phyloP scores from a whole-genome alignment of 2,888 invertebrate species.

The Chymomyza fuscimana region DNA sequence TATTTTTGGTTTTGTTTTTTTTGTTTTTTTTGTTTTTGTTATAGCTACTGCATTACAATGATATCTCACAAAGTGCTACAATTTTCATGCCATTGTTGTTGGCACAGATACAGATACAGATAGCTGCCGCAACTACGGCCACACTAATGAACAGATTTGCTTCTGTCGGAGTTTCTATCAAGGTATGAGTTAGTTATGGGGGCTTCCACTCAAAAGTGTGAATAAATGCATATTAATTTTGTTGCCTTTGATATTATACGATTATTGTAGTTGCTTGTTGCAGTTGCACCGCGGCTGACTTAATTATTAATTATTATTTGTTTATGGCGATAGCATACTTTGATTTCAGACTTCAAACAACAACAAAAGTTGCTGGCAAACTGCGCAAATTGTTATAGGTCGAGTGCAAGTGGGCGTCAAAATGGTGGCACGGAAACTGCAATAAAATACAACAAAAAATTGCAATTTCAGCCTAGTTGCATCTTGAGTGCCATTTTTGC shows the following conservation, averaged over 20 bases:
- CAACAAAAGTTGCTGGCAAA: background rate
- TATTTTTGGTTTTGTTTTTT: conserved; percentile 6
- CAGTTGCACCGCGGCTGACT: conserved; percentile 8
- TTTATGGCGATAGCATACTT: conserved; percentile 2
- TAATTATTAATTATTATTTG: conserved; percentile 47
- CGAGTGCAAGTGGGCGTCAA: background rate
- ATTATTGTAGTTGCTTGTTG: background rate
- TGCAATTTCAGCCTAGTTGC: background rate
- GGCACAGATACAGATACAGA: conserved; percentile 26
- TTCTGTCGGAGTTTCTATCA: background rate
- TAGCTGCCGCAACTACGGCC: background rate
- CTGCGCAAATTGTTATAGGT: background rate
- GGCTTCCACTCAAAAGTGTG: conserved; percentile 40
- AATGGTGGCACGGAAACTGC: background rate
- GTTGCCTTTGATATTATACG: background rate
- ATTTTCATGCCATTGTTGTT: conserved; percentile 48
- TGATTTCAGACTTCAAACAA: background rate
- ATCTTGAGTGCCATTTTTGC: background rate
- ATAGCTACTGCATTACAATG: conserved; percentile 49
- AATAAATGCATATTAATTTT: conserved; percentile 53
- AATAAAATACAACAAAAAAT: background rate
- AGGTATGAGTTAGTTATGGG: background rate
- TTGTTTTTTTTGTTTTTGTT: background rate
- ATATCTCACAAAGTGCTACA: conserved; percentile 39
- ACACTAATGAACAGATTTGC: background rate